These are phyloP conservation scores for Plusia festucae DNA, from an alignment of 2,888 invertebrate species.

Conservation along the genomic window DNA sequence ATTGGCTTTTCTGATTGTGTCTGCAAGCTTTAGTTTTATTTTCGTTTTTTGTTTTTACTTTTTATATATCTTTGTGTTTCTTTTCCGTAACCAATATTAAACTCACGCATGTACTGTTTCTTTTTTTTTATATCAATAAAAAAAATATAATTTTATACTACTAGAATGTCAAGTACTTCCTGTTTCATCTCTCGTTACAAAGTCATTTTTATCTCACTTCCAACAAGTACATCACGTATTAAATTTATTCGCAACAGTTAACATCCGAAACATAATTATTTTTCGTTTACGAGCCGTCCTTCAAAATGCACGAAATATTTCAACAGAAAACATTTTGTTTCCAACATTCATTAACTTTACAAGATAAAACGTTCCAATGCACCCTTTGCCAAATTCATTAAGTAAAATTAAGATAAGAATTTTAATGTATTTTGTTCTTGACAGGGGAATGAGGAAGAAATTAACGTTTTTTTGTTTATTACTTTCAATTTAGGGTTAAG, in stretches of 20 bases:
- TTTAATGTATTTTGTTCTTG: slow-evolving; percentile 38
- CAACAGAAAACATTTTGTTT: slow-evolving; percentile 32
- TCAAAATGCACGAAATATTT: slow-evolving; percentile 35
- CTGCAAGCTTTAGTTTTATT: too few relatives aligned
- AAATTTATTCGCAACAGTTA: background rate
- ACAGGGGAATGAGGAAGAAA: slow-evolving; percentile 16
- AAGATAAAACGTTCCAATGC: slow-evolving; percentile 42
- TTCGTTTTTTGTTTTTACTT: too few relatives aligned
- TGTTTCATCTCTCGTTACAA: background rate
- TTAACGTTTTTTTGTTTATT: slow-evolving; percentile 9
- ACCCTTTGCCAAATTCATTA: slow-evolving; percentile 52
- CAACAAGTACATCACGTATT: background rate
- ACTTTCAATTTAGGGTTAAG: background rate
- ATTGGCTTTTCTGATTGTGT: too few relatives aligned
- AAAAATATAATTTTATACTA: too few relatives aligned
- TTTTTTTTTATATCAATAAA: too few relatives aligned
- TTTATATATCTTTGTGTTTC: too few relatives aligned
- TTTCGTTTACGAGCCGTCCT: slow-evolving; percentile 25
- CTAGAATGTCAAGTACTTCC: background rate
- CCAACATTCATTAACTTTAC: slow-evolving; percentile 25
- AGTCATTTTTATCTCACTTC: background rate
- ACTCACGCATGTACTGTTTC: too few relatives aligned
- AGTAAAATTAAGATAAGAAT: slow-evolving; percentile 53
- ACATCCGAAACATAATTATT: background rate
- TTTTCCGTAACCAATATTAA: background rate